Base-by-base conservation (phyloP, 2,888 invertebrate genomes). In the Drosophila atripex region DNA sequence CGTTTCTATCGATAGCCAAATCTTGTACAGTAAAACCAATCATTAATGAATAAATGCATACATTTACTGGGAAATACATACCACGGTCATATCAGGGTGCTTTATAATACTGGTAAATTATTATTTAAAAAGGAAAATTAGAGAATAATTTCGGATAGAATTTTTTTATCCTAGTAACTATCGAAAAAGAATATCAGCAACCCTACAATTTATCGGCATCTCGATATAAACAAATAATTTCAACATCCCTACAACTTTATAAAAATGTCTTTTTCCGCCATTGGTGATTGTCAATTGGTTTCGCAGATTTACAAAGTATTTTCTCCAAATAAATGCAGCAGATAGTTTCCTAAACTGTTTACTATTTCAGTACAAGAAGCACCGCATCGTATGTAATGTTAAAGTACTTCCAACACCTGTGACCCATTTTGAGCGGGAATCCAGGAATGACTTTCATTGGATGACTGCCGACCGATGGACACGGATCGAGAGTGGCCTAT, bases 381-480 rank as follows among this genome's bases (percentile, higher is more conserved):
- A 69, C 12, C 46, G 64, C 35, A 39, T 80, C 63, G 50, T 28
- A 6, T 85, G 86, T 30, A 49, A 50, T 18, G 8, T 63, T 2
- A 82, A 85, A 39, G 76, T 80, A 30, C 12, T 50, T 3, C 82
- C 82, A 21, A 64, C 70, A n/a, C 56, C 12, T 16, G 39, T 64
- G 2, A 50, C 39, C 3, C 39, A 54, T 3, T 73, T 49, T n/a
- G 50, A 55, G 23, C 66, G 35, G 28, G 47, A 76, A n/a, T 30
- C 64, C 0, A 25, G 47, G 35, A 64, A 56, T 6, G 65, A 74
- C 3, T 80, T 65, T 11, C 58, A 70, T 18, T 80, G 80, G 80
- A 76, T 80, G 77, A 82, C 83, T 0, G 28, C 47, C 0, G 28
- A 14, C 1, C 86, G 71, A 5, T 87, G 83, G 86, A 0, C 43